Percentiles rank a stretch among this genome's conserved stretches.
These are phyloP conservation scores for Aporophyla lueneburgensis DNA, from an alignment of 2,888 invertebrate species.

Conservation along the genomic window DNA sequence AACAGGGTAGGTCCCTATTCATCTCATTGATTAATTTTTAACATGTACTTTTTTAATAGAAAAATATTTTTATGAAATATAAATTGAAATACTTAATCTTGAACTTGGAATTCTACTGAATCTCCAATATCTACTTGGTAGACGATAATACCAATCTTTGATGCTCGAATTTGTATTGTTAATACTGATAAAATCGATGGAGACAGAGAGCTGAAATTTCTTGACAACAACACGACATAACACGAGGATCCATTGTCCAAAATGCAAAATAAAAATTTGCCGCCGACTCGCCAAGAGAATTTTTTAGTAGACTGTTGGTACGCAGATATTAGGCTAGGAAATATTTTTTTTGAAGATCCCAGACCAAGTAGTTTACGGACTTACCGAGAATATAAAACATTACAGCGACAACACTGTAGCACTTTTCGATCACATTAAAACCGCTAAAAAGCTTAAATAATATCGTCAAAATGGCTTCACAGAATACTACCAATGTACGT, in stretches of 20 bases:
- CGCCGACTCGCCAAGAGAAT: conserved; percentile 40
- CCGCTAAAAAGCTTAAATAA: conserved; percentile 39
- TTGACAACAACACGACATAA: conserved; percentile 14
- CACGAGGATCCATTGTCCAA: conserved; percentile 22
- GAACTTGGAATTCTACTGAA: not conserved
- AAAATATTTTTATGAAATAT: not conserved
- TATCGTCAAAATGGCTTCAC: conserved; percentile 71
- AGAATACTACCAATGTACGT: conserved; percentile 66
- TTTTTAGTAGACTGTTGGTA: conserved; percentile 9
- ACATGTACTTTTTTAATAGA: not conserved
- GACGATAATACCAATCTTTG: not conserved
- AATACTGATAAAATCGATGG: conserved; percentile 20
- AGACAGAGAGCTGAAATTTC: conserved; percentile 22
- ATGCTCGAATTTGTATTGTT: conserved; percentile 8
- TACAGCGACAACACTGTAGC: not conserved
- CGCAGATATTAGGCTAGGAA: not conserved
- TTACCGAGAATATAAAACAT: conserved; percentile 3
- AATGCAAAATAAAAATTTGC: conserved; percentile 37
- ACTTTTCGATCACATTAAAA: not conserved
- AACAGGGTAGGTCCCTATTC: not conserved
- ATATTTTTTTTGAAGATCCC: conserved; percentile 16
- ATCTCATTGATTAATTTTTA: not conserved
- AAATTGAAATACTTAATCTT: not conserved
- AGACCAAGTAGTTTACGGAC: not conserved
- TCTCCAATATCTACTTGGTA: not conserved